Conservation (phyloP, 2,113 vertebrate genomes). For the Malurus alboscapulatus region DNA sequence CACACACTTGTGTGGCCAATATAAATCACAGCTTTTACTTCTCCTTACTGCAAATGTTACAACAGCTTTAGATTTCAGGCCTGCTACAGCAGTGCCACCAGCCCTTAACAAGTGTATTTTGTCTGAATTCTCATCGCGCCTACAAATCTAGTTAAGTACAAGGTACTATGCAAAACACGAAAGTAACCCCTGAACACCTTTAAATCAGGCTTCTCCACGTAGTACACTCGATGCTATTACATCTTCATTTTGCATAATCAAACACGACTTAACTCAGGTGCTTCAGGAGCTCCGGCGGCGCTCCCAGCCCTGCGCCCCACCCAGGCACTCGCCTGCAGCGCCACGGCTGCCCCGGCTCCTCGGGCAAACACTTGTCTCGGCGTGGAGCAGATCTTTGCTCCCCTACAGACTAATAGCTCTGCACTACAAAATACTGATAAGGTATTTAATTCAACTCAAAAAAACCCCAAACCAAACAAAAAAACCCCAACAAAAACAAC, state of each 20-base stretch:
- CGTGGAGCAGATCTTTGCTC: background rate
- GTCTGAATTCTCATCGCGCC: background rate
- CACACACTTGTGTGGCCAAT: background rate
- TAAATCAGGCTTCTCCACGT: background rate
- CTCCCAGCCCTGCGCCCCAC: background rate
- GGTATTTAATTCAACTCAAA: no score
- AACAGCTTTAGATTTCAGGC: background rate
- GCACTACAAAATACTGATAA: background rate
- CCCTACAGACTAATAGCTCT: rapidly evolving
- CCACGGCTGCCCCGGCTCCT: background rate
- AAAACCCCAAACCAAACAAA: no score
- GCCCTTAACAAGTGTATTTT: background rate
- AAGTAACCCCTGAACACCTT: background rate
- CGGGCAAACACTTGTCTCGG: background rate
- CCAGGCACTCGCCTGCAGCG: background rate
- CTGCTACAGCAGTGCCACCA: background rate
- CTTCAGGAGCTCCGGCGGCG: background rate
- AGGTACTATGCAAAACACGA: background rate
- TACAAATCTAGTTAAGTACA: background rate
- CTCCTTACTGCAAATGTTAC: background rate
- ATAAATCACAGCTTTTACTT: background rate
- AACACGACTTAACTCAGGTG: background rate
- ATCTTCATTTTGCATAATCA: background rate
- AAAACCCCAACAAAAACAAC: background rate
- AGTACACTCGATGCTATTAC: background rate